A percentile compares a stretch with the other conserved stretches of the same genome.
Conservation (phyloP, 2,888 invertebrate genomes). For the Spilarctia lutea region DNA sequence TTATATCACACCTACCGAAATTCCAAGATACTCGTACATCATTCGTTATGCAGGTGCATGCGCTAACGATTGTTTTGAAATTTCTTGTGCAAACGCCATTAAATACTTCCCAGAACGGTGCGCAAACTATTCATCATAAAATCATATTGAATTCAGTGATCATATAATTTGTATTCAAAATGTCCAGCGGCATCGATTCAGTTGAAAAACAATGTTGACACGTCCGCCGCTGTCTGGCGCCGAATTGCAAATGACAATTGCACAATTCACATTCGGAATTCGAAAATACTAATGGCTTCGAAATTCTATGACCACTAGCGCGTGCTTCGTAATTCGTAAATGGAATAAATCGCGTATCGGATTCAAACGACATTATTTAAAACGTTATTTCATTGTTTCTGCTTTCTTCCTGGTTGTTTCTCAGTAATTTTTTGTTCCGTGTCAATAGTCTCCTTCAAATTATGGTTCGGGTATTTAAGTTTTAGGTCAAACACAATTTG, state of each 20-base stretch:
- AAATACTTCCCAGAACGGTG: constrained; percentile 70
- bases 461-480: constrained; percentile 18
- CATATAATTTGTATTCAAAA: constrained; percentile 79
- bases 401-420: constrained; percentile 42
- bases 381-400: constrained; percentile 35
- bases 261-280: constrained; percentile 77
- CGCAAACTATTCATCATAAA: constrained; percentile 61
- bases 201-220: constrained; percentile 75
- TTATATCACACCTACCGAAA: constrained; percentile 61
- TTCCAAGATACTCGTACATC: constrained; percentile 54
- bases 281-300: constrained; percentile 73
- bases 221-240: constrained; percentile 76
- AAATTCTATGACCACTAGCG: constrained; percentile 71
- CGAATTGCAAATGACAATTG: constrained; percentile 79
- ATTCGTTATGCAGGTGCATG: constrained; percentile 76
- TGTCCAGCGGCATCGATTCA: constrained; percentile 65
- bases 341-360: constrained; percentile 65
- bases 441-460: constrained; percentile 12
- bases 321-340: constrained; percentile 63
- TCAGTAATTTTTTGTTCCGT: constrained; percentile 27
- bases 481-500: constrained; percentile 30
- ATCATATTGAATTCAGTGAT: constrained; percentile 66
- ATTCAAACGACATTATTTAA: constrained; percentile 63
- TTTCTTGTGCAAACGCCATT: constrained; percentile 74
- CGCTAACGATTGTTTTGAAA: constrained; percentile 72